Conservation (phyloP, 2,113 vertebrate species). For the Pheucticus melanocephalus region DNA sequence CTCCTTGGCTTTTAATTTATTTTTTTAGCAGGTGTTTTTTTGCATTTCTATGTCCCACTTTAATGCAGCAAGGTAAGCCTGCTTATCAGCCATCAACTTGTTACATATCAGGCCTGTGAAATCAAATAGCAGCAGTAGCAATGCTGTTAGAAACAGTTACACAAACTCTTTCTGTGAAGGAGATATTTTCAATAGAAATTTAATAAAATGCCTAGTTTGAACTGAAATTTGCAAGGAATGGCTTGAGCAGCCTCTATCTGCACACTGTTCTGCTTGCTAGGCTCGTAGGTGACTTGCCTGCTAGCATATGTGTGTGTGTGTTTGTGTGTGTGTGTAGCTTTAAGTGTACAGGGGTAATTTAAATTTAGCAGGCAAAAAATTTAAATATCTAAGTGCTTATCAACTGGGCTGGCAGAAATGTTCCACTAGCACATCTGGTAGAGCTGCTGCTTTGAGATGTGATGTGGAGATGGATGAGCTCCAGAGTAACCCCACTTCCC, state of each 20-base stretch:
- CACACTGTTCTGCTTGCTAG: neutral
- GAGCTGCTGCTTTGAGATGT: conserved; percentile 45
- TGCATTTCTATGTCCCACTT: neutral
- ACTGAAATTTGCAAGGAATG: neutral
- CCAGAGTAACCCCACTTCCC: conserved; percentile 15
- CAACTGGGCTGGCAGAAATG: conserved; percentile 4
- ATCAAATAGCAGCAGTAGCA: neutral
- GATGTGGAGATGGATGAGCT: conserved; percentile 50
- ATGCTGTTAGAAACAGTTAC: neutral
- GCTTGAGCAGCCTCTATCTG: neutral
- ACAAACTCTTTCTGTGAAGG: neutral
- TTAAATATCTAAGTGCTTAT: conserved; percentile 45
- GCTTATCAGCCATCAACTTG: neutral
- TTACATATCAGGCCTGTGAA: neutral
- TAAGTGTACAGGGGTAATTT: neutral
- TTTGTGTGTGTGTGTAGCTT: neutral
- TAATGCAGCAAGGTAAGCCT: neutral
- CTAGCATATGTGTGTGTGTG: neutral
- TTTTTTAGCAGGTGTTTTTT: neutral
- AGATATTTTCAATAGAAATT: neutral
- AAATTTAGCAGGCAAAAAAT: conserved; percentile 38
- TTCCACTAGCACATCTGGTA: conserved; percentile 62
- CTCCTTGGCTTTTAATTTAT: neutral
- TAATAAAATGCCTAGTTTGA: conserved; percentile 5
- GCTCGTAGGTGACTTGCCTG: neutral